These are phyloP conservation scores for Pandemis corylana DNA, from an alignment of 2,888 invertebrate genomes.

Conservation along the genomic window DNA sequence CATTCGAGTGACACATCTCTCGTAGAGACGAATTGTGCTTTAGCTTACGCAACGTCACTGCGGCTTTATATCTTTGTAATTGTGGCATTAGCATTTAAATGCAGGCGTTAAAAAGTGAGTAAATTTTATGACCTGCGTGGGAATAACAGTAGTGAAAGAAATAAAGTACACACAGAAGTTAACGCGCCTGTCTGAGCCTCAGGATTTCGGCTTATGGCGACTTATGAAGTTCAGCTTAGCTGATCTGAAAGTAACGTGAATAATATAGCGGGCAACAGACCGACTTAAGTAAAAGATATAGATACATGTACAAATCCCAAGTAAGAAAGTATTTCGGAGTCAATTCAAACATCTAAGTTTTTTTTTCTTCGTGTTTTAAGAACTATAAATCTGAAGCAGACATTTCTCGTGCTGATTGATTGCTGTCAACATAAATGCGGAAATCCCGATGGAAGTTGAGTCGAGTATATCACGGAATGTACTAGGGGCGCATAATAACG, in stretches of 20 bases:
- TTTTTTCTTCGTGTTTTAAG: background rate
- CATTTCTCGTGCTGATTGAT: background rate
- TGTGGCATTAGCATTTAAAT: slow-evolving; percentile 18
- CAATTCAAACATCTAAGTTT: background rate
- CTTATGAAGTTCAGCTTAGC: slow-evolving; percentile 16
- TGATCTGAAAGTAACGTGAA: slow-evolving; percentile 8
- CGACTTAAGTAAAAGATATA: background rate
- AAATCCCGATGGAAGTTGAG: background rate
- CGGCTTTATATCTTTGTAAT: slow-evolving; percentile 22
- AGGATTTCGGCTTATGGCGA: slow-evolving; percentile 9
- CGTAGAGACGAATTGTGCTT: slow-evolving; percentile 40
- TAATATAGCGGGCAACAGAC: slow-evolving; percentile 1
- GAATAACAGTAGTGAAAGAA: slow-evolving; percentile 36
- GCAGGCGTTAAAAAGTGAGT: slow-evolving; percentile 14
- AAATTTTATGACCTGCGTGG: background rate
- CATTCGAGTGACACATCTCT: slow-evolving; percentile 46
- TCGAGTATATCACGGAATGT: slow-evolving; percentile 48
- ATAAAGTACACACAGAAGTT: slow-evolving; percentile 13
- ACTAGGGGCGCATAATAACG: slow-evolving; percentile 62
- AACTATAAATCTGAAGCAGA: background rate
- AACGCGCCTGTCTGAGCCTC: slow-evolving; percentile 3
- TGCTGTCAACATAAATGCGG: background rate
- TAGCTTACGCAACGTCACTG: slow-evolving; percentile 23
- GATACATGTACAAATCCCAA: background rate
- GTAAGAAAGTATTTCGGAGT: background rate